These are phyloP conservation scores for Colletes latitarsis DNA, from an alignment of 1,140 invertebrate genomes.

Conservation along the genomic window DNA sequence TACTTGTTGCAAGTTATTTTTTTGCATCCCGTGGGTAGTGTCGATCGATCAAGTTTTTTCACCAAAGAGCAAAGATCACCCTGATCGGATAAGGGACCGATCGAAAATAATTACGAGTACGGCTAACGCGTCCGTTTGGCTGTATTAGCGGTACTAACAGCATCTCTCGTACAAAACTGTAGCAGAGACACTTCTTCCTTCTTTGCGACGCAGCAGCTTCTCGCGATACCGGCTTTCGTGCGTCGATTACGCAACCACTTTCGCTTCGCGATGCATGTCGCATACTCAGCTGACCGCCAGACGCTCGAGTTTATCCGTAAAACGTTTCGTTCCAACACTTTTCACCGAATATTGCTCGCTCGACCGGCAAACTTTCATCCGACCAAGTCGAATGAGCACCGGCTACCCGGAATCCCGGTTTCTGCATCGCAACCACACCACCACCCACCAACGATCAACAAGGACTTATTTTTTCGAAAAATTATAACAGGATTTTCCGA, in stretches of 20 bases:
- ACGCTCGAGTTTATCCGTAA: not conserved
- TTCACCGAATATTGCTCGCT: not conserved
- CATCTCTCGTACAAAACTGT: conserved; percentile 18
- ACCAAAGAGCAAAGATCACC: not conserved
- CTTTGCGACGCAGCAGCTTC: not conserved
- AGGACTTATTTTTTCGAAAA: too few relatives aligned
- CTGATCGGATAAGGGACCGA: not conserved
- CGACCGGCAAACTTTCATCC: too few relatives aligned
- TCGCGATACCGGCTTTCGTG: conserved; percentile 19
- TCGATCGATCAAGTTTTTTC: too few relatives aligned
- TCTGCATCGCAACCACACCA: too few relatives aligned
- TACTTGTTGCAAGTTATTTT: too few relatives aligned
- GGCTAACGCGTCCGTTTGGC: conserved; percentile 10
- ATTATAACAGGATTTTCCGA: too few relatives aligned
- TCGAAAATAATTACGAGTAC: too few relatives aligned
- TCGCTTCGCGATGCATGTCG: not conserved
- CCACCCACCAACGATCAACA: too few relatives aligned
- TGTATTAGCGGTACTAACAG: not conserved
- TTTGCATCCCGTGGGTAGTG: too few relatives aligned
- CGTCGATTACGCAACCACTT: conserved; percentile 24
- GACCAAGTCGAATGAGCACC: too few relatives aligned
- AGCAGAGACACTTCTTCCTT: not conserved
- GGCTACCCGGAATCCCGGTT: too few relatives aligned
- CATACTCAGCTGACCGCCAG: too few relatives aligned
- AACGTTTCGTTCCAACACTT: not conserved